A percentile compares a stretch with the other conserved stretches of the same genome.
Evolutionary conservation across 2,113 vertebrate genomes (phyloP).

Genomic region (Eclectus roratus): DNA sequence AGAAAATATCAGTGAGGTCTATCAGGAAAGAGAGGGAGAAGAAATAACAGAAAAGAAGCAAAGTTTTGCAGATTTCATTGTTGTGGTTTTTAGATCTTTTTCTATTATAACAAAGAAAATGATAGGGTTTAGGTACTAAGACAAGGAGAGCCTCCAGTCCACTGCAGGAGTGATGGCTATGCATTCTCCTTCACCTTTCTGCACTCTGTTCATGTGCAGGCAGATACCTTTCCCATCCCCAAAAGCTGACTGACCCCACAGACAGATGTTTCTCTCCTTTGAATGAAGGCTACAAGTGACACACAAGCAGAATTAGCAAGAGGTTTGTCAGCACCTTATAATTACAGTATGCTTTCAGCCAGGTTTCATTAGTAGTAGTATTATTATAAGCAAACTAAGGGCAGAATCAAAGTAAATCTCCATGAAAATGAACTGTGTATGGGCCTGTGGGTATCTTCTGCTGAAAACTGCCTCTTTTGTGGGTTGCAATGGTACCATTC

Average conservation of each 20-base stretch:
- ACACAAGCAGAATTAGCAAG: neutral
- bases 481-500: neutral
- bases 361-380: neutral
- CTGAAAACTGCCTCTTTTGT: neutral
- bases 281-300: neutral
- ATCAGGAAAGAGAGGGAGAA: no score
- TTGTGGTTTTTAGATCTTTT: neutral
- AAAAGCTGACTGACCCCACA: accelerated
- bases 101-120: neutral
- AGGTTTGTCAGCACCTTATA: neutral
- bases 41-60: neutral
- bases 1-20: neutral
- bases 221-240: neutral
- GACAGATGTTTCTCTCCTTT: neutral
- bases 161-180: neutral
- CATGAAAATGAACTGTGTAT: neutral
- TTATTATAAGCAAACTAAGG: neutral
- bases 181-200: neutral
- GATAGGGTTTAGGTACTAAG: neutral
- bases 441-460: neutral
- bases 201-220: neutral
- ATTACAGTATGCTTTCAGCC: neutral
- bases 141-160: neutral
- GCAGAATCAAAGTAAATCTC: neutral
- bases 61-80: neutral